A percentile compares a stretch with the other conserved stretches of the same genome.
phyloP scores from a whole-genome alignment of 2,888 invertebrate genomes.

The Ennomos quercinarius region DNA sequence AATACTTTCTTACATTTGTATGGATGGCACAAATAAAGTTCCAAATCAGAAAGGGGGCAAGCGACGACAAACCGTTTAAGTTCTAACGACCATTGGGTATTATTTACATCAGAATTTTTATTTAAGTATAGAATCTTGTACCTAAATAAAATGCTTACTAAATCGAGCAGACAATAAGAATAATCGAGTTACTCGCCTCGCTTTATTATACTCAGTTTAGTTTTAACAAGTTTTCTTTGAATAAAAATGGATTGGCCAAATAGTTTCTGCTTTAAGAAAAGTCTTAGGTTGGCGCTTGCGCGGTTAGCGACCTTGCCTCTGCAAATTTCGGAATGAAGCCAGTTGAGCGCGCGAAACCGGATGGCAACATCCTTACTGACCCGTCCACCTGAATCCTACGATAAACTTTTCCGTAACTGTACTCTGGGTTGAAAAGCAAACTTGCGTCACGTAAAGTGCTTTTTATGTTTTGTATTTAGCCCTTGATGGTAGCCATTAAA shows the following conservation, averaged over 20 bases:
- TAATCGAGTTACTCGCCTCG: too few species aligned
- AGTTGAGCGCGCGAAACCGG: slow-evolving; percentile 39
- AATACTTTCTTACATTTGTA: too few species aligned
- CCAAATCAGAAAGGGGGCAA: too few species aligned
- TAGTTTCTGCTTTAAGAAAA: slow-evolving; percentile 11
- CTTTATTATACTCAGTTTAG: too few species aligned
- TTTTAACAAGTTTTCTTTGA: neutral
- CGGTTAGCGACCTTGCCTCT: slow-evolving; percentile 23
- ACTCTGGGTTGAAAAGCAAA: slow-evolving; percentile 6
- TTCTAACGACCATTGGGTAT: too few species aligned
- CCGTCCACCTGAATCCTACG: slow-evolving; percentile 1
- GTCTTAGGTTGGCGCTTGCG: slow-evolving; percentile 50
- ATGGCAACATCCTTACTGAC: slow-evolving; percentile 23
- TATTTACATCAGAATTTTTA: too few species aligned
- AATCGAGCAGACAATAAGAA: too few species aligned
- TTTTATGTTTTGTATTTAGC: slow-evolving; percentile 2
- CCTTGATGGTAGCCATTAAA: slow-evolving; percentile 28
- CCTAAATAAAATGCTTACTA: too few species aligned
- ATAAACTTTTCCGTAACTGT: slow-evolving; percentile 34
- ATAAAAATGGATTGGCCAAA: slow-evolving; percentile 14
- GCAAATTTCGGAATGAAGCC: slow-evolving; percentile 27
- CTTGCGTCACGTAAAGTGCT: slow-evolving; percentile 2
- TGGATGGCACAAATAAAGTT: too few species aligned
- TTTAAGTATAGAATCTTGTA: too few species aligned
- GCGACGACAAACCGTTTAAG: too few species aligned